Conservation (phyloP, 2,888 invertebrate species). For the Meghimatium bilineatum region DNA sequence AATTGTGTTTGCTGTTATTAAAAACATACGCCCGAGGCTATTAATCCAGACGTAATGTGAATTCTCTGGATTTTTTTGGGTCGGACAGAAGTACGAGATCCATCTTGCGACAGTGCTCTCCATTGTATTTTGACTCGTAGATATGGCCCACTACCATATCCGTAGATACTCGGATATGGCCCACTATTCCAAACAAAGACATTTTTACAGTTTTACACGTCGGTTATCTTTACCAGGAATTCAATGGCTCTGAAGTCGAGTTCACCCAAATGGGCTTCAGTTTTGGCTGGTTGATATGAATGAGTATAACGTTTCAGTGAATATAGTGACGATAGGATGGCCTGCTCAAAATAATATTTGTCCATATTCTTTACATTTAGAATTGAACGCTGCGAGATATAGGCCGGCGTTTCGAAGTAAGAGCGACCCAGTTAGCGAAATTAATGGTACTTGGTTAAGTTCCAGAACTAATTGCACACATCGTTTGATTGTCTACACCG, state of each 20-base stretch:
- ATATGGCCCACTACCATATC: no score
- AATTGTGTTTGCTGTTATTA: neutral
- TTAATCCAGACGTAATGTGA: conserved; percentile 5
- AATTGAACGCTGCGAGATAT: no score
- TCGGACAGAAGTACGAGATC: neutral
- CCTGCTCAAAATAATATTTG: neutral
- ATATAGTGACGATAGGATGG: neutral
- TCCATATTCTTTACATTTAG: no score
- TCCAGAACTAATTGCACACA: no score
- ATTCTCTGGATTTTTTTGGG: neutral
- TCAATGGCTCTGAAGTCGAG: neutral
- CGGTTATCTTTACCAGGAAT: neutral
- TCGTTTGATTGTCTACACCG: no score
- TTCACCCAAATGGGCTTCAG: neutral
- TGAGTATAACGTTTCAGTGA: neutral
- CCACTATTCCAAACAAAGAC: neutral
- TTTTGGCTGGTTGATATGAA: neutral
- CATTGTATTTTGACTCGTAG: neutral
- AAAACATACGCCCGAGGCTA: neutral
- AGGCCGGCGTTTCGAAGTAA: no score
- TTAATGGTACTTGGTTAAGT: no score
- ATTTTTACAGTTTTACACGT: neutral
- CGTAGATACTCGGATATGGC: neutral
- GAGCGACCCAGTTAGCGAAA: no score
- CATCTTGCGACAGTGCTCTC: neutral